These are phyloP conservation scores for Argyresthia goedartella DNA, from an alignment of 2,888 invertebrate genomes.

Conservation along the genomic window DNA sequence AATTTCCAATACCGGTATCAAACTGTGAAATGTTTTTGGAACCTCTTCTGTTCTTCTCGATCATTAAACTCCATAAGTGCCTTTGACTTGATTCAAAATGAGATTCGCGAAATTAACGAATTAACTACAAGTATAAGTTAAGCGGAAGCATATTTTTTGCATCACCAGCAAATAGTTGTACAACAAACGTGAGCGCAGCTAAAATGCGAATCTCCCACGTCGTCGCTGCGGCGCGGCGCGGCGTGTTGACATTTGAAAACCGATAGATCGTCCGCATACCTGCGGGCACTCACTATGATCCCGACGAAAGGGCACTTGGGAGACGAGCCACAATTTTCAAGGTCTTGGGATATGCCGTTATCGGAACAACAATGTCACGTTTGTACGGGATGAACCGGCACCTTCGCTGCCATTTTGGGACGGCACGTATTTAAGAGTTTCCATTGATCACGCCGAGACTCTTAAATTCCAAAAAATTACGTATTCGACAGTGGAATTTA, in stretches of 20 bases:
- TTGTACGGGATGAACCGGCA: constrained; percentile 3
- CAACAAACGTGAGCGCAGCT: no score
- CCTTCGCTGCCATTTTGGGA: constrained; percentile 4
- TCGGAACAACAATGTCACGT: constrained; percentile 60
- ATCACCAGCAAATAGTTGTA: no score
- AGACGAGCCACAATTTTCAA: constrained; percentile 28
- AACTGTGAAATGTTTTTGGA: no score
- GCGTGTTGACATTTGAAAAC: constrained; percentile 52
- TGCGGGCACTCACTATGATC: background rate
- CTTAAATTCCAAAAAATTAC: no score
- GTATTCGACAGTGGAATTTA: no score
- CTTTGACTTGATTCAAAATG: background rate
- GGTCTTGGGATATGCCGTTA: constrained; percentile 55
- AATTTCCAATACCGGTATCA: no score
- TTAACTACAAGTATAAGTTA: no score
- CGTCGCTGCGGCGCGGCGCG: constrained; percentile 26
- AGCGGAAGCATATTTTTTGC: no score
- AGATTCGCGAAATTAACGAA: background rate
- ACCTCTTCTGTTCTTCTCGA: no score
- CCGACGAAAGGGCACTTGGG: background rate
- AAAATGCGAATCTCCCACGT: constrained; percentile 53
- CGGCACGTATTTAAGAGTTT: background rate
- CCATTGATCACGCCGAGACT: background rate
- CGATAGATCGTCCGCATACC: constrained; percentile 15
- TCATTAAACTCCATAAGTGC: no score